Percentiles rank a stretch among this genome's conserved stretches.
Evolutionary conservation across 2,113 vertebrate genomes (phyloP).

Genomic region (Danionella cerebrum): DNA sequence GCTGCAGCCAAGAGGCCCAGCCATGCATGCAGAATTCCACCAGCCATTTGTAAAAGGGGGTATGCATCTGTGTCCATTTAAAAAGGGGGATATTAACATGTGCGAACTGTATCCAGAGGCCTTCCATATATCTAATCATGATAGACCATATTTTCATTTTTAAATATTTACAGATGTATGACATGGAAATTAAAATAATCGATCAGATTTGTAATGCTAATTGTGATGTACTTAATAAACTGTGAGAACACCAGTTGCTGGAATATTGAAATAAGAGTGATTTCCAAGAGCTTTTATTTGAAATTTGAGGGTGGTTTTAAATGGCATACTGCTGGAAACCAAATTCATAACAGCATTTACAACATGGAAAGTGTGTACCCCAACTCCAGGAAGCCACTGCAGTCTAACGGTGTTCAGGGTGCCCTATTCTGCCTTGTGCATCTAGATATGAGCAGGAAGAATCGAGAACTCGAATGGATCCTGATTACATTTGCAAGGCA

Average conservation of each 20-base stretch:
- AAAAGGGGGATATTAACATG: conserved; percentile 63
- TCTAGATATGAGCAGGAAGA: conserved; percentile 17
- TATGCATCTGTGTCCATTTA: conserved; percentile 21
- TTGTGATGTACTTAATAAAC: too few species aligned
- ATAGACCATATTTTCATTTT: too few species aligned
- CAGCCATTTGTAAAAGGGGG: conserved; percentile 57
- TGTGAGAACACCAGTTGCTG: too few species aligned
- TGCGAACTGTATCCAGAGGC: conserved; percentile 77
- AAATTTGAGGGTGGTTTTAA: too few species aligned
- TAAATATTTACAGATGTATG: too few species aligned
- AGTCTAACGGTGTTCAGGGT: conserved; percentile 30
- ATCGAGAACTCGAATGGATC: not conserved
- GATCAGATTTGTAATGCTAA: too few species aligned
- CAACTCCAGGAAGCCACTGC: not conserved
- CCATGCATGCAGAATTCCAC: conserved; percentile 97
- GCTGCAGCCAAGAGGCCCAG: conserved; percentile 79
- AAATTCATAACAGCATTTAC: too few species aligned
- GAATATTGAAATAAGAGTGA: too few species aligned
- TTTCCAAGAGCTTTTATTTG: too few species aligned
- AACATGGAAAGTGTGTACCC: not conserved
- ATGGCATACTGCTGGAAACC: too few species aligned
- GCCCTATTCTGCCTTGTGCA: conserved; percentile 34
- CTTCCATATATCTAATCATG: too few species aligned
- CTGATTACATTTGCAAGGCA: conserved; percentile 46
- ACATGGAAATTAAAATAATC: too few species aligned